Evolutionary conservation across 2,113 vertebrate genomes (phyloP), one percentile per base, ranked within the genome.

Genomic region (Eptesicus fuscus): DNA sequence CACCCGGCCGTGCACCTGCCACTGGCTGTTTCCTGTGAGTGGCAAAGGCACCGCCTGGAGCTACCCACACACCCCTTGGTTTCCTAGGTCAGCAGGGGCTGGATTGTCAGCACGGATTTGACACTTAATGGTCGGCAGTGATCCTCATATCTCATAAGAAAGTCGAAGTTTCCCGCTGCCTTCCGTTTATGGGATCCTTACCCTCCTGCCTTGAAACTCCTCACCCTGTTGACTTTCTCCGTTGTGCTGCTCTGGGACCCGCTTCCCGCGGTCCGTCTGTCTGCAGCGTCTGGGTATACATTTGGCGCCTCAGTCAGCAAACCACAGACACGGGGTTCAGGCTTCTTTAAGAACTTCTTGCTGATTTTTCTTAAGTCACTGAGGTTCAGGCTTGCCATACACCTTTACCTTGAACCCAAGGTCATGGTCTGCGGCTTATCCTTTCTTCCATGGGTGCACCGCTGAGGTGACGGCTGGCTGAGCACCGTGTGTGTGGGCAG

Each of bases 201-300:
- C 12, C 18, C 51, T 97, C 96, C 97, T 98, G 91, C 96, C 94
- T 90, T 90, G 85, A 69, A 90, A 49, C 22, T 18, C 88, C 87
- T 73, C 42, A 51, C 95, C 88, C 59, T 83, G 65, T 30, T 91
- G 86, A 30, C 37, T 49, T 17, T 63, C 53, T 2, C 1, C 1
- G 12, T 25, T 30, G 40, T 7, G 44, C 56, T 63, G 49, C 63
- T 23, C n/a, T 42, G 53, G 67, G 79, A 32, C 18, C 12, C 0
- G 11, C 65, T 53, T 47, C 74, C 56, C 35, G n/a, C 0, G 18
- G 61, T 47, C 4, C 0, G 47, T 76, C 56, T 28, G 53, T 32
- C 71, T 35, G 47, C n/a, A 51, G 59, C 32, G 30, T 47, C 42
- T 80, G n/a, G 32, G 71, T 47, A 42, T 5, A n/a, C 30, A 18